Conservation (phyloP, 2,888 invertebrate species). For the Ophonus ardosiacus region DNA sequence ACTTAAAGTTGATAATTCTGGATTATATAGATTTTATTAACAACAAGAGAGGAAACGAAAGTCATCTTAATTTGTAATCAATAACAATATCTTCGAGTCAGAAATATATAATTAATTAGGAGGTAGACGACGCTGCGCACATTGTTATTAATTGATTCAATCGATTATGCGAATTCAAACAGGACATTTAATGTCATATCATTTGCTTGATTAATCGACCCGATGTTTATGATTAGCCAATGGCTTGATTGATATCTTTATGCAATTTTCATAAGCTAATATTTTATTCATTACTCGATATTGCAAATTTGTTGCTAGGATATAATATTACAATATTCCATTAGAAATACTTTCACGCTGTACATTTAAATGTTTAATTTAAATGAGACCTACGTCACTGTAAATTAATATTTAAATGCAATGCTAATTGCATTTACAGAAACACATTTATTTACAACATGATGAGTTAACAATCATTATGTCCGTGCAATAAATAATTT, state of each 20-base stretch:
- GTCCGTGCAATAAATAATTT: too few species aligned
- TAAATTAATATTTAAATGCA: not conserved
- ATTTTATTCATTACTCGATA: conserved; percentile 17
- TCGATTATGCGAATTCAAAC: conserved; percentile 27
- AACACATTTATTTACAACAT: not conserved
- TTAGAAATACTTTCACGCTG: not conserved
- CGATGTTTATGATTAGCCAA: conserved; percentile 32
- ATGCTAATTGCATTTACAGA: not conserved
- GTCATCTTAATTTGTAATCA: not conserved
- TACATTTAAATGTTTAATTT: not conserved
- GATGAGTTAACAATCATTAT: too few species aligned
- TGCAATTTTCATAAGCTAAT: conserved; percentile 11
- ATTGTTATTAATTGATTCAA: conserved; percentile 18
- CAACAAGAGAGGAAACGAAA: not conserved
- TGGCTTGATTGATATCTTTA: conserved; percentile 9
- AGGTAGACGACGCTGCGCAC: conserved; percentile 19
- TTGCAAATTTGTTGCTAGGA: conserved; percentile 10
- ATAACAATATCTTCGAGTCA: conserved; percentile 15
- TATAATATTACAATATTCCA: conserved; percentile 10
- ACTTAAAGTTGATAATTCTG: too few species aligned
- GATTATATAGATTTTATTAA: not conserved
- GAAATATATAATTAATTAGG: conserved; percentile 23
- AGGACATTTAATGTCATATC: conserved; percentile 25
- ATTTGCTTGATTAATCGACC: conserved; percentile 24
- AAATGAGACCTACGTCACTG: not conserved